Evolutionary conservation across 2,888 invertebrate genomes (phyloP).

Genomic region (Seira sanloemensis): DNA sequence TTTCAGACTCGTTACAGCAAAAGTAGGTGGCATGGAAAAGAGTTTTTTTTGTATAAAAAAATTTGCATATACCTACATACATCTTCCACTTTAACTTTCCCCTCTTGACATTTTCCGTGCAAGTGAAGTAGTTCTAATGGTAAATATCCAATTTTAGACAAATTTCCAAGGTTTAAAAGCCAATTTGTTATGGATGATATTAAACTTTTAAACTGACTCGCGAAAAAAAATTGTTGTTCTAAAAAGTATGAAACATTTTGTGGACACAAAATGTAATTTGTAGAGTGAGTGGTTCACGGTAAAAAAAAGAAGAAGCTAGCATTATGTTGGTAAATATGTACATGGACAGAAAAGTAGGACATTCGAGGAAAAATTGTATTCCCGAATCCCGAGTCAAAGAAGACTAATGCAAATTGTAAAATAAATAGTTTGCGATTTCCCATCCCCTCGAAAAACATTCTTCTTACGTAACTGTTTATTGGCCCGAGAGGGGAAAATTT

Average conservation of each 20-base stretch:
- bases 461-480: neutral
- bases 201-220: neutral
- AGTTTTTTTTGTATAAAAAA: neutral
- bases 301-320: neutral
- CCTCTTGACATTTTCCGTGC: no score
- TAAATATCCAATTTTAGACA: no score
- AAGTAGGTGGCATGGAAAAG: no score
- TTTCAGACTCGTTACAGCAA: constrained; percentile 24
- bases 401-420: constrained; percentile 3
- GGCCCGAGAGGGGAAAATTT: neutral
- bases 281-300: neutral
- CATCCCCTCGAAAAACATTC: neutral
- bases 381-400: neutral
- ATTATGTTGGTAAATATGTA: no score
- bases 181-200: no score
- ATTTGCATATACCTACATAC: neutral
- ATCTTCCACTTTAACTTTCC: neutral
- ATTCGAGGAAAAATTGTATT: neutral
- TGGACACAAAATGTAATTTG: neutral
- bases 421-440: constrained; percentile 1
- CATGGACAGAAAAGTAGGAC: no score
- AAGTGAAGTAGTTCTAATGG: no score
- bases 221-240: neutral
- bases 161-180: no score
- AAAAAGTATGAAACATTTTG: neutral